phyloP scores from a whole-genome alignment of 2,888 invertebrate species.

The Sphecodes monilicornis region DNA sequence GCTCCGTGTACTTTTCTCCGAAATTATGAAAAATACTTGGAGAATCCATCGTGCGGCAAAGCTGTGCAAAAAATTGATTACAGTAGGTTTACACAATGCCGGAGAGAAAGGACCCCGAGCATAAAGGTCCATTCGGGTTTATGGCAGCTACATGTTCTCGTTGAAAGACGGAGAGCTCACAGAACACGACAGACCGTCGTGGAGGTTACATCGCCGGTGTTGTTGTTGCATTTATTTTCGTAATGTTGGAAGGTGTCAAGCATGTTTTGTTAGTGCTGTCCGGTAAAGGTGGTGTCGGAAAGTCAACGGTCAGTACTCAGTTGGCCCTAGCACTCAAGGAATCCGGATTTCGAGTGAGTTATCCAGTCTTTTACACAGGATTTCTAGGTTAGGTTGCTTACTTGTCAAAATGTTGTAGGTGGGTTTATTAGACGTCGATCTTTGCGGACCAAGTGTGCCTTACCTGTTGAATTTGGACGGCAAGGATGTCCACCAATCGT shows the following conservation, averaged over 20 bases:
- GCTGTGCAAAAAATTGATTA: not conserved
- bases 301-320: constrained; percentile 98
- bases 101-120: not conserved
- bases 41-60: not conserved
- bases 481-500: constrained; percentile 94
- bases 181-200: constrained; percentile 48
- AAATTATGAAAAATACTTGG: too few relatives aligned
- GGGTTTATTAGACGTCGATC: constrained; percentile 96
- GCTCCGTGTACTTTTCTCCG: too few relatives aligned
- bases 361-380: not conserved
- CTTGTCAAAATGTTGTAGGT: constrained; percentile 87
- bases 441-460: constrained; percentile 98
- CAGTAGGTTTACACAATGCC: not conserved
- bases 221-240: constrained; percentile 46
- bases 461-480: constrained; percentile 94
- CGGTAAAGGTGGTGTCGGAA: constrained; percentile 99
- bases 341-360: constrained; percentile 90
- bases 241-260: constrained; percentile 92
- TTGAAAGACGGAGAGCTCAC: constrained; percentile 13
- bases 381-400: constrained; percentile 47
- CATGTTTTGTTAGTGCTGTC: constrained; percentile 96
- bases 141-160: not conserved
- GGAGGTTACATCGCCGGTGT: constrained; percentile 54
- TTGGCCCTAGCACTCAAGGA: constrained; percentile 94
- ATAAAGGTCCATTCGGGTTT: not conserved